Conservation (phyloP, 2,797 vertebrate species). For the Scarus forsteni region DNA sequence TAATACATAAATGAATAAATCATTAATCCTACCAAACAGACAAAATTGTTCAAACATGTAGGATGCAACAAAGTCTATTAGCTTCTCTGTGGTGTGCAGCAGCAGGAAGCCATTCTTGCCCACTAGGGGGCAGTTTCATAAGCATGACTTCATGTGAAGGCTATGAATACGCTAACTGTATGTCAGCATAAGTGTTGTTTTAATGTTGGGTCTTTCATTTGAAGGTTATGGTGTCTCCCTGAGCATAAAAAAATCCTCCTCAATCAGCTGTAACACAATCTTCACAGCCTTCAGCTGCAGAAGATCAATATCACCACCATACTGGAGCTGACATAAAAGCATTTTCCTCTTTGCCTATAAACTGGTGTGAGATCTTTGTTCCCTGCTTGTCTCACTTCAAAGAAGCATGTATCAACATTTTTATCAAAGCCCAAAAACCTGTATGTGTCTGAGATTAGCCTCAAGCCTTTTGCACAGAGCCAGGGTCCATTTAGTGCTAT, state of each 20-base stretch:
- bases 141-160: not conserved
- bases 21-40: too few relatives aligned
- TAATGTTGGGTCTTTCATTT: constrained; percentile 15
- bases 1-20: too few relatives aligned
- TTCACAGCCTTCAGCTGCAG: constrained; percentile 12
- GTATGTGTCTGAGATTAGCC: constrained; percentile 55
- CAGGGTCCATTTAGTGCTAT: constrained; percentile 5
- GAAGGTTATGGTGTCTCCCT: constrained; percentile 16
- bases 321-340: constrained; percentile 18
- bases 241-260: constrained; percentile 14
- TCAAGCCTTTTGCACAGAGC: constrained; percentile 21
- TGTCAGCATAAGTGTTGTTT: not conserved
- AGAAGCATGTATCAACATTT: constrained; percentile 58
- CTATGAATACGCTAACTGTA: not conserved
- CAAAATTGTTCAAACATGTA: too few relatives aligned
- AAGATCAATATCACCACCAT: not conserved
- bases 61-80: too few relatives aligned
- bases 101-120: too few relatives aligned
- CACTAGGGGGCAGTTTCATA: too few relatives aligned
- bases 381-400: constrained; percentile 39
- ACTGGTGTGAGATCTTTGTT: constrained; percentile 28
- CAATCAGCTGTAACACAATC: constrained; percentile 18
- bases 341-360: constrained; percentile 15
- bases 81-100: too few relatives aligned
- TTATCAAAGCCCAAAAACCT: constrained; percentile 56